Base-by-base conservation (phyloP, 2,888 invertebrate genomes). In the Adelphocoris suturalis region DNA sequence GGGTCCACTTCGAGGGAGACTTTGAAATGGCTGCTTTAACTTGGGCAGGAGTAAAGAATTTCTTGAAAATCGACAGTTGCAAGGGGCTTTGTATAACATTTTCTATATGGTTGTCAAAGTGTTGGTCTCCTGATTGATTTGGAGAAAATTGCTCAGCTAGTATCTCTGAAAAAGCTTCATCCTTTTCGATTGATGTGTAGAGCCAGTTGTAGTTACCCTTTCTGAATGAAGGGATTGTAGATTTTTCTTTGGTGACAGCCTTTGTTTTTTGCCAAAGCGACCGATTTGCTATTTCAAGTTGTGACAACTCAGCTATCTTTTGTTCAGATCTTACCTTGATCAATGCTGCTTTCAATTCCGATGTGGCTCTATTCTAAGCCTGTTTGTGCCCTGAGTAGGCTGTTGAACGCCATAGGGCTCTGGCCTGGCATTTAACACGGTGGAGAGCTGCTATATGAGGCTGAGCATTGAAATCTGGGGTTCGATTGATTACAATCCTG, bases 11-110 rank as follows among this genome's bases (percentile, higher is more conserved):
- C 14, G 86, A 46, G 68, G 37, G 68, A 68, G 86, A 86, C n/a
- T n/a, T 16, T 12, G 37, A 19, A n/a, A 86, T 61, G 12, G n/a
- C n/a, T n/a, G n/a, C n/a, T n/a, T n/a, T n/a, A 27, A 87, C 87
- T n/a, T 87, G 76, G n/a, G 23, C 78, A n/a, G 87, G 75, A 37
- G 76, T 76, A 61, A 78, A 87, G 87, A 76, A 87, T 47, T 76
- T 78, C 46, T 16, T 9, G 23, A 87, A 37, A 23, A 27, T 46
- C 2, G 78, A 87, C 16, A 87, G 87, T 76, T 78, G 46, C n/a
- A 87, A 27, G 13, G 87, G 87, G 14, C 46, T 28, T 86, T 68
- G 37, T 16, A 87, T n/a, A n/a, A n/a, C n/a, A n/a, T n/a, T n/a
- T n/a, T n/a, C n/a, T n/a, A n/a, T n/a, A n/a, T n/a, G n/a, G n/a